These are phyloP conservation scores for Sphaeridia pumilis DNA, from an alignment of 2,888 invertebrate species.

Conservation along the genomic window DNA sequence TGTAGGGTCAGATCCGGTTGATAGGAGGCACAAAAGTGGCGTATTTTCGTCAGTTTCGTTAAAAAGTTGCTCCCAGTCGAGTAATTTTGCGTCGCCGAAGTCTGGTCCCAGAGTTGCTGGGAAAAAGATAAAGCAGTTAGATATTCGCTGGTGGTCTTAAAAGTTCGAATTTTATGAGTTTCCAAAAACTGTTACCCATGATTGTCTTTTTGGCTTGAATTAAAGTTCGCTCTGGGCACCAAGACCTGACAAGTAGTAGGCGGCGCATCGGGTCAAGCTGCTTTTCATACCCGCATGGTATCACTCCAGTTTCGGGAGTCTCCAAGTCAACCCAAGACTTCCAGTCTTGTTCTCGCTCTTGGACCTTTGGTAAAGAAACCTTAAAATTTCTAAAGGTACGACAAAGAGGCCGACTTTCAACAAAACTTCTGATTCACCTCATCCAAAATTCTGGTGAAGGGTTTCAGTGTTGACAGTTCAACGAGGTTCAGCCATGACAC, in stretches of 20 bases:
- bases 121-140: not conserved
- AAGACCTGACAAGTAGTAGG: constrained; percentile 70
- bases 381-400: not conserved
- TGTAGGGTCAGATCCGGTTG: constrained; percentile 95
- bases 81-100: constrained; percentile 81
- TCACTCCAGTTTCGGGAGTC: constrained; percentile 77
- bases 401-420: not conserved
- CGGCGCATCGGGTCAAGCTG: constrained; percentile 79
- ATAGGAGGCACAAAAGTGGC: constrained; percentile 82
- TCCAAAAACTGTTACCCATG: constrained; percentile 56
- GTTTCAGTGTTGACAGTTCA: constrained; percentile 73
- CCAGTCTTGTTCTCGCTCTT: constrained; percentile 78
- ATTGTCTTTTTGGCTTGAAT: constrained; percentile 88
- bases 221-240: constrained; percentile 89
- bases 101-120: constrained; percentile 69
- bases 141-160: not conserved
- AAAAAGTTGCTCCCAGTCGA: constrained; percentile 60
- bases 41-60: constrained; percentile 72
- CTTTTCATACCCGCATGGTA: constrained; percentile 79
- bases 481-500: constrained; percentile 94
- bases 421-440: constrained; percentile 46
- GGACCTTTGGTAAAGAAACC: constrained; percentile 48
- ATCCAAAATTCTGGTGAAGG: constrained; percentile 64
- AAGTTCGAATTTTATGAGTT: not conserved
- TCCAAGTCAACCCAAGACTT: constrained; percentile 82